These are phyloP conservation scores for Diorhabda elongata DNA, from an alignment of 1,140 invertebrate species.

Conservation along the genomic window DNA sequence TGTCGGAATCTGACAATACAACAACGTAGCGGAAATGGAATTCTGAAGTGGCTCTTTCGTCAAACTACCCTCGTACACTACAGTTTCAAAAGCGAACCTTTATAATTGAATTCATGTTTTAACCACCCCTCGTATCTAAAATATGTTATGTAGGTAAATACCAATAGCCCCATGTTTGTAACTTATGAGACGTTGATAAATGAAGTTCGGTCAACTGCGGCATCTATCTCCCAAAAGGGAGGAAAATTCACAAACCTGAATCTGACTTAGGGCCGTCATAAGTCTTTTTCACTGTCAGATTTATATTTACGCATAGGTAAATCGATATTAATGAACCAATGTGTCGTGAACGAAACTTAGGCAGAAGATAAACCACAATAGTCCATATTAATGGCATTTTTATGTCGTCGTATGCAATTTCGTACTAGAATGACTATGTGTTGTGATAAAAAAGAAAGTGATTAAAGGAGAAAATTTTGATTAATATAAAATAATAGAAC, in stretches of 20 bases:
- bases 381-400: not conserved
- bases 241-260: constrained; percentile 20
- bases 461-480: no score
- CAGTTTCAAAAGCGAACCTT: no score
- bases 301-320: constrained; percentile 23
- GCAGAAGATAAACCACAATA: not conserved
- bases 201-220: constrained; percentile 21
- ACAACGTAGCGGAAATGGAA: no score
- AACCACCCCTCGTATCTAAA: not conserved
- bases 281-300: constrained; percentile 25
- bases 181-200: constrained; percentile 31
- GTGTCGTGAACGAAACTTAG: not conserved
- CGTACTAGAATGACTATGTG: no score
- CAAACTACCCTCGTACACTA: no score
- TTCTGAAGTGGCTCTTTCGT: no score
- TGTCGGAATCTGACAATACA: no score
- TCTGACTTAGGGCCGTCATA: constrained; percentile 23
- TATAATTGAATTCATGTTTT: no score
- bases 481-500: no score
- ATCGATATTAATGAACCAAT: constrained; percentile 23
- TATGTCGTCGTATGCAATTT: not conserved
- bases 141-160: constrained; percentile 7
- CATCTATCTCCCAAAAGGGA: constrained; percentile 19
- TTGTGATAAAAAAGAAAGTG: no score
- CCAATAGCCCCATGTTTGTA: constrained; percentile 23